Base-by-base conservation (phyloP, 64 coral and sea anemone genomes). In the Porites lutea region DNA sequence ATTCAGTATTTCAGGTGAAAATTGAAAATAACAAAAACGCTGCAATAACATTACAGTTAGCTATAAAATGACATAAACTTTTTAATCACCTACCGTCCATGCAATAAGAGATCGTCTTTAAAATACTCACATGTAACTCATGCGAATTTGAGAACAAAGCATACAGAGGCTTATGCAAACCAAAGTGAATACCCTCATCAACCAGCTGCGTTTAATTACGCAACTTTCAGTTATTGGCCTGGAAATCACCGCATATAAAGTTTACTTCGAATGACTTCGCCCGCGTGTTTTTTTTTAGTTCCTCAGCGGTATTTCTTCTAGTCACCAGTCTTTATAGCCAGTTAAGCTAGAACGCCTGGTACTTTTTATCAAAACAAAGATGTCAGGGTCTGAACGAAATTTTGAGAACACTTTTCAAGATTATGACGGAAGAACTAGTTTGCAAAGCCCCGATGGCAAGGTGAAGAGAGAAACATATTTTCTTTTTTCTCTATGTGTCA, bases 391-490 rank as follows among this genome's bases (percentile, higher is more conserved):
- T 13, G 95, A 97, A 77, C 58, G 65, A 65, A 87, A 97, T 61
- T 97, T 97, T 91, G 92, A 94, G 65, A 97, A 97, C 65, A 74
- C 11, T n/a, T 97, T 94, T 72, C 3, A 44, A 76, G 95, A 94
- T 48, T 94, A 94, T 66, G 92, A 91, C 88, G 95, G 88, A 45
- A 51, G 63, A 55, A 91, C 23, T 21, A 90, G 81, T 45, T 78
- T 91, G 6, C 52, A 88, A 79, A 54, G 69, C 21, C 13, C 73
- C 14, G 81, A 76, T 71, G 88, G 92, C 47, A 90, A 97, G 95
- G 95, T 97, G 72, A 37, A 69, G 43, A 8, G 3, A 21, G 0
- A 14, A 48, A 21, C 0, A 6, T 77, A 45, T 45, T 5, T 48
- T 23, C 27, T 77, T 15, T 9, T 5, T 64, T 83, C 23, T 43